Base-by-base conservation (phyloP, 2,888 invertebrate species). In the Meiosimyza decipiens region DNA sequence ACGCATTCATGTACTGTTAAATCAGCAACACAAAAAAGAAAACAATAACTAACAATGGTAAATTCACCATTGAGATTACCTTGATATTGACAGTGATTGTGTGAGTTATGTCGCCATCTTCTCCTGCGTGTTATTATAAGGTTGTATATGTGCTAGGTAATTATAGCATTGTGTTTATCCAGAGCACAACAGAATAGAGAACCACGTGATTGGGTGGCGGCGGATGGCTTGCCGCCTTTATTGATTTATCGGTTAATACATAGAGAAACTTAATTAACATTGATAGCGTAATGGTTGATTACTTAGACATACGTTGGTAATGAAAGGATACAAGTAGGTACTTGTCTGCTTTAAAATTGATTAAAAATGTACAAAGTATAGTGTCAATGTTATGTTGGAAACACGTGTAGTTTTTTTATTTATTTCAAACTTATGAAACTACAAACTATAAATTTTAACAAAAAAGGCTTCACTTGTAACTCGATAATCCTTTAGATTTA, bases 221-320 rank as follows among this genome's bases (percentile, higher is more conserved):
- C 13, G 6, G 40, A 5, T 40, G 40, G 40, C 4, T 40, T 40
- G 15, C n/a, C 6, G 60, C 16, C 12, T 40, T n/a, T 62, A 62
- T 62, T 62, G 60, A 62, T 62, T 59, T 62, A 62, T 62, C 40
- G 60, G 47, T 62, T 47, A 62, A 62, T 62, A 47, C n/a, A 33
- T n/a, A 3, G n/a, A 16, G 7, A 62, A 28, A 62, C 40, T 33
- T 62, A 62, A 62, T 62, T 62, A 62, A 62, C 40, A 62, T 62
- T 62, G 60, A 62, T 6, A 62, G 16, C 33, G 60, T 47, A 15
- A 40, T 57, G 28, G 57, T 12, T 57, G 57, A 28, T 18, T 57
- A 28, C 22, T 28, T 57, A 28, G 18, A 22, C 57, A 57, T 28
- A 18, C 18, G 57, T 28, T 57, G 28, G 57, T 57, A 57, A 57